A percentile compares a stretch with the other conserved stretches of the same genome.
Evolutionary conservation across 1,140 invertebrate species (phyloP).

Genomic region (Diplogasteroides magnus): DNA sequence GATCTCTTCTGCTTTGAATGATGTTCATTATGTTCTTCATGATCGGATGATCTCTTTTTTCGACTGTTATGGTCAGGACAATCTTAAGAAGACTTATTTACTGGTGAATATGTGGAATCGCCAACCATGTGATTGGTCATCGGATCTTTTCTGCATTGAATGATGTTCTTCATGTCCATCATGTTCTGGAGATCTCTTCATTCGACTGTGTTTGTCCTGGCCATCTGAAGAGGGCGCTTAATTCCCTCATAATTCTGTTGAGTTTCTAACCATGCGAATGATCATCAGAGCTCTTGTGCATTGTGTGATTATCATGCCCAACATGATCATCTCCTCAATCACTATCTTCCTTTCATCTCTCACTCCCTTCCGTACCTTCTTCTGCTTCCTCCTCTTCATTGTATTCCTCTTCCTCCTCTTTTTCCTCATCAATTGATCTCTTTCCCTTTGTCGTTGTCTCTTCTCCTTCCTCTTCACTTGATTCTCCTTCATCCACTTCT

Average conservation of each 20-base stretch:
- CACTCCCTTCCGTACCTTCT: not conserved
- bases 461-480: too few relatives aligned
- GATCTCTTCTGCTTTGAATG: too few relatives aligned
- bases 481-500: too few relatives aligned
- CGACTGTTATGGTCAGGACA: not conserved
- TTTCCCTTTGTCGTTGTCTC: too few relatives aligned
- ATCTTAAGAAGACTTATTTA: too few relatives aligned
- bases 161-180: not conserved
- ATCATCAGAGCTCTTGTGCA: too few relatives aligned
- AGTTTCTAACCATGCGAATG: too few relatives aligned
- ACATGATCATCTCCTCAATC: not conserved
- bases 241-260: too few relatives aligned
- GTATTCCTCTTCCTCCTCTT: not conserved
- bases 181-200: not conserved
- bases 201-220: not conserved
- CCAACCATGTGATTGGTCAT: too few relatives aligned
- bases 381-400: not conserved
- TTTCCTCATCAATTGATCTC: not conserved
- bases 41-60: not conserved
- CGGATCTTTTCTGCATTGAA: not conserved
- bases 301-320: not conserved
- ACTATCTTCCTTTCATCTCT: not conserved
- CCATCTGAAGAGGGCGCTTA: too few relatives aligned
- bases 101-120: too few relatives aligned
- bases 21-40: too few relatives aligned